phyloP scores from a whole-genome alignment of 2,888 invertebrate species.

The Brachyptera putata region DNA sequence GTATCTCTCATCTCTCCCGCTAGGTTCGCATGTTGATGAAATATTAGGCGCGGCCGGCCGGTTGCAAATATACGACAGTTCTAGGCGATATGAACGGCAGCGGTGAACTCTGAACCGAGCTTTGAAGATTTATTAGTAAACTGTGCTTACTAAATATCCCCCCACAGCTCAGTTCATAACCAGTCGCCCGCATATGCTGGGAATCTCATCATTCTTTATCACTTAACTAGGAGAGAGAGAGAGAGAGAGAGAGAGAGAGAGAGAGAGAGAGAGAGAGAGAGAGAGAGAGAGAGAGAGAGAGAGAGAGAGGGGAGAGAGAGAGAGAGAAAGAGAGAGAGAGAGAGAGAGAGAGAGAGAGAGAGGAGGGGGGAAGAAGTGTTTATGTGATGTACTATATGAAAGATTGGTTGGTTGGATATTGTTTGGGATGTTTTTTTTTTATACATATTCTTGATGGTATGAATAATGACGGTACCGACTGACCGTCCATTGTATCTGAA shows the following conservation, averaged over 20 bases:
- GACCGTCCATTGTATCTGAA: too few species aligned
- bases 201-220: conserved; percentile 11
- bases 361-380: too few species aligned
- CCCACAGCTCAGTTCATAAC: background rate
- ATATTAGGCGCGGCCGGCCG: conserved; percentile 1
- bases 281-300: background rate
- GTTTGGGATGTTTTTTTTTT: too few species aligned
- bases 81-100: conserved; percentile 18
- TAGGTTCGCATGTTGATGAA: conserved; percentile 16
- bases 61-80: conserved; percentile 11
- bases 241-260: background rate
- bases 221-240: background rate
- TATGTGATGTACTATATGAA: too few species aligned
- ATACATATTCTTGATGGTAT: too few species aligned
- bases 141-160: conserved; percentile 16
- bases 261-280: background rate
- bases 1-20: conserved; percentile 9
- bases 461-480: too few species aligned
- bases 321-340: too few species aligned
- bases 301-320: too few species aligned
- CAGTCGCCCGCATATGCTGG: background rate
- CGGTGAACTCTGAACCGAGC: conserved; percentile 7
- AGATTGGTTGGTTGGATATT: too few species aligned
- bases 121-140: conserved; percentile 8
- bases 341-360: too few species aligned